Conservation (phyloP, 2,888 invertebrate species). For the Coelogynopora nodosa region DNA sequence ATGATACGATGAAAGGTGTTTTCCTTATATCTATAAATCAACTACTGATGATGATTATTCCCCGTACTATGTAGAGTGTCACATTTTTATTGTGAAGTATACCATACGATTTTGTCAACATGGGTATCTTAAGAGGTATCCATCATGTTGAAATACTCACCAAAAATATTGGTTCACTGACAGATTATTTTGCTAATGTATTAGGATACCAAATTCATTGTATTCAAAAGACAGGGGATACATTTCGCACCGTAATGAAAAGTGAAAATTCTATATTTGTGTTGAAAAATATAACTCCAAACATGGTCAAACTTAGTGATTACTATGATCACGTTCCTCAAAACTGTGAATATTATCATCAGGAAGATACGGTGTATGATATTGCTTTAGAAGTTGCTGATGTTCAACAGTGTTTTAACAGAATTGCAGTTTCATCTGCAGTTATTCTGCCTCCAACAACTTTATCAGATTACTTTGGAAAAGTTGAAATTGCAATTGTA, state of each 20-base stretch:
- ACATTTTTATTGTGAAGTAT: too few species aligned
- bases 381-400: constrained; percentile 60
- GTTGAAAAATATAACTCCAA: neutral
- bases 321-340: neutral
- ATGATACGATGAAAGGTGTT: too few species aligned
- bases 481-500: constrained; percentile 58
- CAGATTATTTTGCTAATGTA: neutral
- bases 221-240: neutral
- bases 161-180: neutral
- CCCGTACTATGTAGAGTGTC: too few species aligned
- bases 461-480: constrained; percentile 54
- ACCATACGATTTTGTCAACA: too few species aligned
- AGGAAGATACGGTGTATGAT: constrained; percentile 60
- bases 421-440: constrained; percentile 50
- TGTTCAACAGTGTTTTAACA: constrained; percentile 51
- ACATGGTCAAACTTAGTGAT: neutral
- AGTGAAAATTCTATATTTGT: neutral
- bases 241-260: neutral
- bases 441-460: neutral
- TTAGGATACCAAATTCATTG: neutral
- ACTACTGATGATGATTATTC: too few species aligned
- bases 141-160: neutral
- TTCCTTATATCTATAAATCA: too few species aligned
- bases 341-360: neutral
- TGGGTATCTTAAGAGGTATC: neutral